Percentiles rank a stretch among this genome's conserved stretches.
These are phyloP conservation scores for Saturnia japonica DNA, from an alignment of 2,888 invertebrate genomes.

Conservation along the genomic window DNA sequence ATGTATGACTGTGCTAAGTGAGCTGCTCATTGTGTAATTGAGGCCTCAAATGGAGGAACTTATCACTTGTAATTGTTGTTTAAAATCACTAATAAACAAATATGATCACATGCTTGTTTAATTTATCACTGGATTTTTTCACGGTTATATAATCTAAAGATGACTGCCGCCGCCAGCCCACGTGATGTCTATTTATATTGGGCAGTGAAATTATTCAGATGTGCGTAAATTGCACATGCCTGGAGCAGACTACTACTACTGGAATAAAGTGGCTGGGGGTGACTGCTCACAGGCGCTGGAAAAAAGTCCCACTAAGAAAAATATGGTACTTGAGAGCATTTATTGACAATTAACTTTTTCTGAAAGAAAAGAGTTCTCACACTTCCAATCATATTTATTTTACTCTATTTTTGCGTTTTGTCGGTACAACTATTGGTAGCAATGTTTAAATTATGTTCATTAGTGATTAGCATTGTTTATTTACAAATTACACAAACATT, in stretches of 20 bases:
- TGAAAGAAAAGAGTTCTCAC: no score
- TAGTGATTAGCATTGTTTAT: not conserved
- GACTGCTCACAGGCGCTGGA: not conserved
- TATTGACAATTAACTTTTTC: no score
- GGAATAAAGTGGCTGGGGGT: no score
- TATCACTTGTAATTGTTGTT: conserved; percentile 74
- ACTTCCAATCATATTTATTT: not conserved
- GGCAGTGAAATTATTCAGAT: not conserved
- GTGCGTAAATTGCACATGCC: conserved; percentile 19
- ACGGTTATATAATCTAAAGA: conserved; percentile 26
- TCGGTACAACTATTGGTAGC: no score
- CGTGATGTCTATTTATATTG: conserved; percentile 19
- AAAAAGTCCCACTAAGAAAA: no score
- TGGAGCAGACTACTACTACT: not conserved
- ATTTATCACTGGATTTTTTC: conserved; percentile 18
- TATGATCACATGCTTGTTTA: conserved; percentile 38
- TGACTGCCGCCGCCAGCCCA: conserved; percentile 20
- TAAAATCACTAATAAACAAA: conserved; percentile 64
- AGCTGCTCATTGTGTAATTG: conserved; percentile 27
- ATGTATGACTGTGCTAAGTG: conserved; percentile 10
- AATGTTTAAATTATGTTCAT: no score
- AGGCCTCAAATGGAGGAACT: conserved; percentile 41
- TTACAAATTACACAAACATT: not conserved
- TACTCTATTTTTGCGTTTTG: not conserved
- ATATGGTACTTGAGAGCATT: no score